Base-by-base conservation (phyloP, 2,888 invertebrate species). In the Dexiosoma caninum region DNA sequence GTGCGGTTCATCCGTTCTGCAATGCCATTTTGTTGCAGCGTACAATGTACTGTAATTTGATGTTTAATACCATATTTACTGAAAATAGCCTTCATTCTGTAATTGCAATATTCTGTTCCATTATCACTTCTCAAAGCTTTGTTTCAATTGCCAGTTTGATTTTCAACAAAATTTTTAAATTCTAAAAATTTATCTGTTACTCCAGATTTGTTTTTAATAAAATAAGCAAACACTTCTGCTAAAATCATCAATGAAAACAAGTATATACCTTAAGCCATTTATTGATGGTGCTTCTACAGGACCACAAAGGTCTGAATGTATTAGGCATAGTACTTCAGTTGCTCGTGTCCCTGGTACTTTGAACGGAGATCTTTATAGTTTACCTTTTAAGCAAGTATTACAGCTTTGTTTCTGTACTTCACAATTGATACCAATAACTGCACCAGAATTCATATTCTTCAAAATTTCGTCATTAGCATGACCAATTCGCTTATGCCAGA, bases 1-100 rank as follows among this genome's bases (percentile, higher is more conserved):
- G 66, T 66, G 4, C 64, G 46, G 10, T 64, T 67, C 53, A 53
- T 67, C 6, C 23, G 10, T 5, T 44, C 55, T 1, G 40, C n/a
- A 7, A 53, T 42, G 1, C 53, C 53, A 53, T 62, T 62, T 32
- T 62, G 62, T 35, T 62, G n/a, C 1, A 35, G 44, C 2, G 19
- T 62, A 35, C 21, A 62, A 7, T 46, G 21, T 21, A 21, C 44
- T 30, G 62, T 60, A 6, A 10, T 46, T 46, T 62, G 30, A 30
- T 62, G 44, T 7, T 30, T 30, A 44, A 44, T 60, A 5, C 60
- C 40, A 10, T 5, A 14, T 42, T 27, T 21, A 12, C 2, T 30
- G n/a, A 44, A 46, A 7, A 60, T 60, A 8, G 0, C 40, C 19
- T 60, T 60, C 16, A 46, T 46, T n/a, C 32, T 44, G 1, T 1